These are phyloP conservation scores for Geotrypetes seraphini DNA, from an alignment of 2,797 vertebrate genomes.

Conservation along the genomic window DNA sequence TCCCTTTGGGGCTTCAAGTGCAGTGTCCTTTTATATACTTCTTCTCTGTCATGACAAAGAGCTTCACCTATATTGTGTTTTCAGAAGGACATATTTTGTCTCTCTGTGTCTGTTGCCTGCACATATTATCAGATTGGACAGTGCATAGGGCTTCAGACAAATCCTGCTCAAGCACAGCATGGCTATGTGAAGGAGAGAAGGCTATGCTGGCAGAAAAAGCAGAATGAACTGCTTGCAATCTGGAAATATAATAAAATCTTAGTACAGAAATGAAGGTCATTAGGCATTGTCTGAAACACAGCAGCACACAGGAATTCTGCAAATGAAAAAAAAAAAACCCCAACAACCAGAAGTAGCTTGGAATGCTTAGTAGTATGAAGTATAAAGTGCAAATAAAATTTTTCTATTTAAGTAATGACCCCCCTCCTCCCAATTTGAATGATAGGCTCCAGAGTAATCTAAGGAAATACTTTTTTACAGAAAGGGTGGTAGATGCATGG, in stretches of 20 bases:
- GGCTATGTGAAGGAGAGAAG: constrained; percentile 10
- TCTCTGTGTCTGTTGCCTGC: constrained; percentile 27
- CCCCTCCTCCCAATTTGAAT: too few relatives aligned
- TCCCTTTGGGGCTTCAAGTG: constrained; percentile 26
- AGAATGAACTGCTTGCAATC: constrained; percentile 6
- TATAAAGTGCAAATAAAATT: too few relatives aligned
- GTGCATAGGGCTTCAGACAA: constrained; percentile 27
- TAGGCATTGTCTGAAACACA: neutral
- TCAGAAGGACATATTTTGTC: constrained; percentile 49
- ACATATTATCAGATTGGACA: constrained; percentile 33
- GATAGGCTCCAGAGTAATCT: too few relatives aligned
- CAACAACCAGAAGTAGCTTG: too few relatives aligned
- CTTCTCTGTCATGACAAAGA: constrained; percentile 49
- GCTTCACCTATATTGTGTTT: constrained; percentile 53
- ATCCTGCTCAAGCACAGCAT: constrained; percentile 23
- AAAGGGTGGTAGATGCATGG: too few relatives aligned
- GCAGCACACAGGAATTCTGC: too few relatives aligned
- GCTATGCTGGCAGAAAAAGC: constrained; percentile 17
- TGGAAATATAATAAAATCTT: constrained; percentile 7
- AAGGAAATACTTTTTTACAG: too few relatives aligned
- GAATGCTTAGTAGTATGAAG: too few relatives aligned
- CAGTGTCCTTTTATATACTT: constrained; percentile 43
- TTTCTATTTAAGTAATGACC: too few relatives aligned
- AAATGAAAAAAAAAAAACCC: too few relatives aligned
- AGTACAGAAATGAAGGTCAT: constrained; percentile 2